These are phyloP conservation scores for Falco columbarius DNA, from an alignment of 2,797 vertebrate species.

Conservation along the genomic window DNA sequence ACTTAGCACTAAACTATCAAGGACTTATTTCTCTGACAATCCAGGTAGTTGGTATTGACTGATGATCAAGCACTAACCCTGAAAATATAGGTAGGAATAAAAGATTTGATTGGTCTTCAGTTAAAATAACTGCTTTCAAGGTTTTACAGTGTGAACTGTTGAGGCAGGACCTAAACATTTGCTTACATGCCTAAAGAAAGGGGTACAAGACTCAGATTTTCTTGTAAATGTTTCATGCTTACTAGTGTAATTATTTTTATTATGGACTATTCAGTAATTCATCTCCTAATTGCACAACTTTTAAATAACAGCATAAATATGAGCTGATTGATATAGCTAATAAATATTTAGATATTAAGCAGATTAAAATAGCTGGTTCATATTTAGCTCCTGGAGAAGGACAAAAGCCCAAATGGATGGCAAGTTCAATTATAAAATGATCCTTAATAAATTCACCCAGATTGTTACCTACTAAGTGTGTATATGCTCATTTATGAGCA, in stretches of 20 bases:
- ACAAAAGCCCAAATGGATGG: background rate
- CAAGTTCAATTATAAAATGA: constrained; percentile 24
- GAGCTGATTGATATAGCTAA: constrained; percentile 4
- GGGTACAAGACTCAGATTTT: background rate
- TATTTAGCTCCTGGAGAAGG: background rate
- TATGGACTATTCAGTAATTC: background rate
- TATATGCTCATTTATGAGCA: background rate
- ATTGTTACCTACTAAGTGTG: background rate
- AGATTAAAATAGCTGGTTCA: background rate
- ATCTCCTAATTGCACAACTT: background rate
- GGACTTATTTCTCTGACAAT: background rate
- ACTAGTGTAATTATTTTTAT: constrained; percentile 14
- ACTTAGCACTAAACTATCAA: background rate
- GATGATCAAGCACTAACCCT: background rate
- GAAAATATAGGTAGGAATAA: background rate
- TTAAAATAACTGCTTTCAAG: background rate
- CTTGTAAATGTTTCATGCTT: background rate
- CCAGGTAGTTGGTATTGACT: background rate
- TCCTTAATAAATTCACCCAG: background rate
- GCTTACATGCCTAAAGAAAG: background rate
- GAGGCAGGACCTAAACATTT: background rate
- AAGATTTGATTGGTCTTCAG: background rate
- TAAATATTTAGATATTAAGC: background rate
- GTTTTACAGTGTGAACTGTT: background rate
- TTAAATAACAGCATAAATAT: background rate